These are phyloP conservation scores for Perodicticus potto DNA, from an alignment of 2,797 vertebrate species.

Conservation along the genomic window DNA sequence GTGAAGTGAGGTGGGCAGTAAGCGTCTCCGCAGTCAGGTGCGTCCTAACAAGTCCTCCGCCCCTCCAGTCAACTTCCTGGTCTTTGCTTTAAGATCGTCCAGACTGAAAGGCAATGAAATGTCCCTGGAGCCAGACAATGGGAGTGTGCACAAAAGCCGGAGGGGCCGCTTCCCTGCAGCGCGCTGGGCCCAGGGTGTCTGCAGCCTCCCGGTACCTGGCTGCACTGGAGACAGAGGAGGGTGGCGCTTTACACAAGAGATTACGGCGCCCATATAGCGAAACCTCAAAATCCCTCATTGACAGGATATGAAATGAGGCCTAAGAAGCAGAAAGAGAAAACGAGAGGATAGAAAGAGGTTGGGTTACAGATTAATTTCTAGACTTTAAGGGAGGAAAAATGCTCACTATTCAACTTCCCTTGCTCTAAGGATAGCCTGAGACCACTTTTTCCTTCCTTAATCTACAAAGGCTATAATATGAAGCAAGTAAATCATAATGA, in stretches of 20 bases:
- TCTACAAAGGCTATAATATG: background rate
- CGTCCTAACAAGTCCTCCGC: background rate
- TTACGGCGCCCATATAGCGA: background rate
- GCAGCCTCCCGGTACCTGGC: background rate
- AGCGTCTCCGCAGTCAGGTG: background rate
- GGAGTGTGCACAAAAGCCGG: background rate
- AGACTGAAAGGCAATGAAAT: background rate
- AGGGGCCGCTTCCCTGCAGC: background rate
- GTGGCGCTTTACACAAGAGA: background rate
- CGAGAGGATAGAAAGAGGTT: background rate
- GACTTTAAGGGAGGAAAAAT: background rate
- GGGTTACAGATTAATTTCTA: background rate
- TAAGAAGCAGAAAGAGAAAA: conserved; percentile 20
- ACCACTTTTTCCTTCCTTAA: background rate
- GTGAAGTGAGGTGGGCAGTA: background rate
- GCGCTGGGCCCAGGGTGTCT: background rate
- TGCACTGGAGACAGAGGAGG: background rate
- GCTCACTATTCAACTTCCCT: background rate
- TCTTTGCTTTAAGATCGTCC: conserved; percentile 39
- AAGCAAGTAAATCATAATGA: background rate
- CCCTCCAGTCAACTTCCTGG: background rate
- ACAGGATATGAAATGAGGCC: background rate
- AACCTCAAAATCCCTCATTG: background rate
- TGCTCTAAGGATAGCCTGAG: background rate
- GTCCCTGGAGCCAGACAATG: background rate